These are phyloP conservation scores for Stylophora pistillata DNA, from an alignment of 64 coral and sea anemone species.

Conservation along the genomic window DNA sequence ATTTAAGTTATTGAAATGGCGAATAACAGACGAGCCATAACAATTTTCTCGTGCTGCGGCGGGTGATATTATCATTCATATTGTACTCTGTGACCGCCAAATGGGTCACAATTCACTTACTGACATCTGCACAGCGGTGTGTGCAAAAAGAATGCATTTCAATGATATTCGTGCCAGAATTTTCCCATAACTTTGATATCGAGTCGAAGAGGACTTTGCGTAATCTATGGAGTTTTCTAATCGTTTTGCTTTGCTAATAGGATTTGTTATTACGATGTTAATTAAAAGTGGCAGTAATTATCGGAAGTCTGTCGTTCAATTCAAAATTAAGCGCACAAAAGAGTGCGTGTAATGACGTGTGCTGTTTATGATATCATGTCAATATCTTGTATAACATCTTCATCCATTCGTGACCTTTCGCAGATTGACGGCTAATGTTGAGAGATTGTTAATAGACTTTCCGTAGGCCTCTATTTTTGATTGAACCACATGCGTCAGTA, in stretches of 20 bases:
- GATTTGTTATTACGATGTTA: not conserved
- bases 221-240: not conserved
- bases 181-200: not conserved
- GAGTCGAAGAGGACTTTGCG: not conserved
- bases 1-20: not conserved
- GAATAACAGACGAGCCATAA: not conserved
- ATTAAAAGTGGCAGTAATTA: not conserved
- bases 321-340: not conserved
- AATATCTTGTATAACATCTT: not conserved
- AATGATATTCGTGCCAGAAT: not conserved
- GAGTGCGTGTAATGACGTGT: conserved; percentile 4
- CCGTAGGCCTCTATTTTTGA: not conserved
- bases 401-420: not conserved
- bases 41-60: not conserved
- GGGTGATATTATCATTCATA: not conserved
- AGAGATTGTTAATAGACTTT: not conserved
- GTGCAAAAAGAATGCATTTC: not conserved
- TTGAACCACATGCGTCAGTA: not conserved
- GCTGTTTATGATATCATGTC: not conserved
- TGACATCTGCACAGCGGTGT: not conserved
- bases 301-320: not conserved
- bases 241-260: not conserved
- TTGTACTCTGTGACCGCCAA: not conserved
- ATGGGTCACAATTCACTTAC: not conserved
- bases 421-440: not conserved